phyloP scores from a whole-genome alignment of 2,113 vertebrate species.

The Phocoena phocoena region DNA sequence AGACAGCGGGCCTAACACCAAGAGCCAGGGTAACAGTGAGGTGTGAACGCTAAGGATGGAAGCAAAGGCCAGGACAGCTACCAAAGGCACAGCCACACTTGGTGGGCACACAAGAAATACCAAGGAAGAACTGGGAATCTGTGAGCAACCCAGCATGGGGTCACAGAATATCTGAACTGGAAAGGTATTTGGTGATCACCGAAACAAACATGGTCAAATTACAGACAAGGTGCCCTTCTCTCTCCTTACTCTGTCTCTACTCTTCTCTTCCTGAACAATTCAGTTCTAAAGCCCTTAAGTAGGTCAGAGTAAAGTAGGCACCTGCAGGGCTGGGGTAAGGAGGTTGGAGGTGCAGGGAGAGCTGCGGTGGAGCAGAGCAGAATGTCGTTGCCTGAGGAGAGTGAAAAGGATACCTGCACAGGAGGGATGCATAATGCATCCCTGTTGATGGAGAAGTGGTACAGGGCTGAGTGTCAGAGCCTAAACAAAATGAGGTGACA shows the following conservation, averaged over 20 bases:
- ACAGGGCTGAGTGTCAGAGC: background rate
- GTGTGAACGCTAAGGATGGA: background rate
- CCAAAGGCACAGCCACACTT: background rate
- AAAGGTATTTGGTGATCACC: background rate
- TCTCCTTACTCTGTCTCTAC: background rate
- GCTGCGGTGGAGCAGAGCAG: background rate
- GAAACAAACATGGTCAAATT: background rate
- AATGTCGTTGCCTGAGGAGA: background rate
- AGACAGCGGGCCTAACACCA: background rate
- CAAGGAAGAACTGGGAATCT: background rate
- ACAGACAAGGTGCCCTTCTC: background rate
- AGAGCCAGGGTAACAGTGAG: background rate
- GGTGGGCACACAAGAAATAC: background rate
- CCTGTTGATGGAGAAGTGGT: accelerated
- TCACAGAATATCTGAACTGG: background rate
- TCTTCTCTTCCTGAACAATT: background rate
- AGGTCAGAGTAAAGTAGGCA: background rate
- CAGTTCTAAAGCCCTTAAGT: background rate
- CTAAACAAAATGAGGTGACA: too few species aligned
- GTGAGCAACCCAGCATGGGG: background rate
- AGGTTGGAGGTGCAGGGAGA: background rate
- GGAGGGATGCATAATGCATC: background rate
- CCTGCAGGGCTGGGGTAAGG: accelerated
- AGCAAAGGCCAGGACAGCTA: background rate
- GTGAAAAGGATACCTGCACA: too few species aligned